phyloP scores from a whole-genome alignment of 1,140 invertebrate species.

The Dendroctonus valens region DNA sequence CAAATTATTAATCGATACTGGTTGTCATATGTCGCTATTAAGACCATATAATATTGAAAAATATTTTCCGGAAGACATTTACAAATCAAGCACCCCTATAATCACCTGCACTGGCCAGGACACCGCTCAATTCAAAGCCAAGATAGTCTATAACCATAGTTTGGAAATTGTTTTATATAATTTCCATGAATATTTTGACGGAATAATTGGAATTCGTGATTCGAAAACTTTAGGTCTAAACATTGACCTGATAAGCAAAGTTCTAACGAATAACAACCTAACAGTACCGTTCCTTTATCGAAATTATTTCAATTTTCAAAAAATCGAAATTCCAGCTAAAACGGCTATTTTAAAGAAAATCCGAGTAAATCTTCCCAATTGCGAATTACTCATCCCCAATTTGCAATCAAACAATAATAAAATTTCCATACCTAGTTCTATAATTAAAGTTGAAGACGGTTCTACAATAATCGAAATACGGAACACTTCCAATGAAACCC shows the following conservation, averaged over 20 bases:
- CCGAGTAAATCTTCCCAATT: constrained; percentile 2
- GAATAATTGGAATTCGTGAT: constrained; percentile 34
- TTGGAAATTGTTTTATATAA: constrained; percentile 29
- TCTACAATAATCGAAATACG: not conserved
- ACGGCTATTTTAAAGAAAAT: constrained; percentile 25
- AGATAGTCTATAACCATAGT: constrained; percentile 14
- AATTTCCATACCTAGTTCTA: not conserved
- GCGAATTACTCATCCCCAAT: constrained; percentile 7
- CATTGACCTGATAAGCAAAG: constrained; percentile 31
- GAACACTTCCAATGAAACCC: constrained; percentile 1
- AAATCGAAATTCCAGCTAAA: no score
- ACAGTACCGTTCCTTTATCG: no score
- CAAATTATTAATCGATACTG: constrained; percentile 38
- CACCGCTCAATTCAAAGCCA: constrained; percentile 29
- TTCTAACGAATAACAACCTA: constrained; percentile 14
- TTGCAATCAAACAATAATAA: not conserved
- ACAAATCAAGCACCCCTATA: constrained; percentile 8
- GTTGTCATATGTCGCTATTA: constrained; percentile 32
- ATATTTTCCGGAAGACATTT: constrained; percentile 33
- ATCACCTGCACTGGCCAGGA: constrained; percentile 28
- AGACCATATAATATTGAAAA: constrained; percentile 31
- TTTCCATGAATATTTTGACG: constrained; percentile 40
- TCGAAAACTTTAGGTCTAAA: constrained; percentile 27
- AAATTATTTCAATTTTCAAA: no score
- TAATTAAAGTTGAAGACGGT: constrained; percentile 9